Evolutionary conservation across 2,113 vertebrate genomes (phyloP).

Genomic region (Candoia aspera): DNA sequence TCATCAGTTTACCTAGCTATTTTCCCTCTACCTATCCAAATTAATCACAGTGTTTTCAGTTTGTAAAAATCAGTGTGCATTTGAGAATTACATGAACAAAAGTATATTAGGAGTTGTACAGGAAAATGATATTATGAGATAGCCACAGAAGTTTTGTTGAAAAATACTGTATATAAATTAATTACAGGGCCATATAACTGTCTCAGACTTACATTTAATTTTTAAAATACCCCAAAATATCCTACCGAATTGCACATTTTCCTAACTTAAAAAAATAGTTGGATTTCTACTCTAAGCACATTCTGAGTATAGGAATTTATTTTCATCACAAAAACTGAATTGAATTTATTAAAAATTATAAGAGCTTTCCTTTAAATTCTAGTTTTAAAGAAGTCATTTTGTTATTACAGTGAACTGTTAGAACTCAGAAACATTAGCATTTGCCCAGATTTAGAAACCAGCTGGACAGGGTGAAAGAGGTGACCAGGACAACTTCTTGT

Average conservation of each 20-base stretch:
- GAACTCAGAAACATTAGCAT: not conserved
- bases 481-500: not conserved
- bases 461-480: not conserved
- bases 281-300: not conserved
- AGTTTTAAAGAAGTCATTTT: not conserved
- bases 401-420: not conserved
- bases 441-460: not conserved
- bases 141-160: not conserved
- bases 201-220: not conserved
- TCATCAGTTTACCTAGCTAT: not conserved
- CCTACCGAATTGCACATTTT: not conserved
- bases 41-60: not conserved
- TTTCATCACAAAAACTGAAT: not conserved
- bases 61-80: not conserved
- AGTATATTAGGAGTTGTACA: not conserved
- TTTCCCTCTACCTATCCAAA: not conserved
- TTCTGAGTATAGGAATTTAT: not conserved
- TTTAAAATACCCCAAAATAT: not conserved
- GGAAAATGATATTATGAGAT: not conserved
- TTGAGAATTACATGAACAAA: not conserved
- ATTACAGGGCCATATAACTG: not conserved
- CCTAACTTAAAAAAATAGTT: not conserved
- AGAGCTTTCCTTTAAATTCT: not conserved
- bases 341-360: not conserved
- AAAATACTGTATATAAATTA: not conserved